Evolutionary conservation across 1,140 invertebrate species (phyloP), one percentile per base, ranked within the genome.

Genomic region (Listronotus oregonensis): DNA sequence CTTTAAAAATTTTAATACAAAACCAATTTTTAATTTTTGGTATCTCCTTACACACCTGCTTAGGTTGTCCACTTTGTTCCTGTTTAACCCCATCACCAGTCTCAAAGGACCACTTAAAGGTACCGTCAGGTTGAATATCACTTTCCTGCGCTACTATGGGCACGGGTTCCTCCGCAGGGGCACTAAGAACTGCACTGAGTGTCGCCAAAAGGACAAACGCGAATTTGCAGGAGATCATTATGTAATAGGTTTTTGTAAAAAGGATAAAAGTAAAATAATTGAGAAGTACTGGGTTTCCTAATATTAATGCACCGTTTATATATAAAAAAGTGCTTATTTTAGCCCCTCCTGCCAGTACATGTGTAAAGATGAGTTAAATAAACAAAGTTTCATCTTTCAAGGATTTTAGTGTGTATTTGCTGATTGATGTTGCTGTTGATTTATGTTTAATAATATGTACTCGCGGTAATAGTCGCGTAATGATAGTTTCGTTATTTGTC

Each of bases 31-130:
- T 27, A 27, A 27, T 27, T 27, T 27, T 1, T 27, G 1, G 21
- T 27, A 3, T 27, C 21, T 27, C 21, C 5, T 27, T 21, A 58
- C 21, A n/a, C 43, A 65, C 63, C 63, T 63, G 59, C 44, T 58
- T 67, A 21, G 59, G 52, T 40, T 62, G 47, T 32, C 60, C 60
- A 37, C 32, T 63, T 52, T 67, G 59, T 51, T 67, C 66, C 21
- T 50, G 43, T 55, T 66, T 66, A 39, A 43, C 31, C 18, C 64
- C 64, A 61, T 66, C 64, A 5, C n/a, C 64, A 14, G 64, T 47
- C 21, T 66, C 64, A 32, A 66, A 66, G 43, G 57, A 60, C 64
- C 64, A 66, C 27, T 61, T 60, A 34, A 66, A 66, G 18, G 49
- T 66, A 39, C 64, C 64, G 14, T 66, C 64, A 10, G 64, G 64